phyloP scores from a whole-genome alignment of 2,888 invertebrate genomes.

The Oscheius sp. region DNA sequence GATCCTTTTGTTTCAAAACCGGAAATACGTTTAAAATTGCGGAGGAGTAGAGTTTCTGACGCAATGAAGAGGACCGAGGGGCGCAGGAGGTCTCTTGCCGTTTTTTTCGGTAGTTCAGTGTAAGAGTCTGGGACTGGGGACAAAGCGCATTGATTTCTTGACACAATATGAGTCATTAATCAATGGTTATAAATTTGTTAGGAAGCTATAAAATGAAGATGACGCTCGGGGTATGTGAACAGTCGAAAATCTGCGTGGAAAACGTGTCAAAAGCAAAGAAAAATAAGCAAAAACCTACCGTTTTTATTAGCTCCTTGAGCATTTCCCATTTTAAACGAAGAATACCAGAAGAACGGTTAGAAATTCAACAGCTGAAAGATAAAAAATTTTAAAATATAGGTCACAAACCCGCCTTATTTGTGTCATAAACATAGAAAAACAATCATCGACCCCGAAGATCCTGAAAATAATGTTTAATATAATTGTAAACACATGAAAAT shows the following conservation, averaged over 20 bases:
- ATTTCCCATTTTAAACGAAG: conserved; percentile 25
- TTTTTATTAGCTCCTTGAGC: conserved; percentile 29
- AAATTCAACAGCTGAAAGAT: background rate
- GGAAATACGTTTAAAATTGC: conserved; percentile 21
- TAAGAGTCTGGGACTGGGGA: conserved; percentile 4
- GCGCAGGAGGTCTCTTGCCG: conserved; percentile 18
- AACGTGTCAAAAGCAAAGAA: background rate
- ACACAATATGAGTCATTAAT: conserved; percentile 13
- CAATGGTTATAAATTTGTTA: background rate
- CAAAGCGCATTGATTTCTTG: conserved; percentile 20
- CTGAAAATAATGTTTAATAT: too few species aligned
- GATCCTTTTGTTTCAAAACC: conserved; percentile 4
- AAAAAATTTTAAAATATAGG: background rate
- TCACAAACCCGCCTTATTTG: background rate
- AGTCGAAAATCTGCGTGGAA: background rate
- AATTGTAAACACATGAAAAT: background rate
- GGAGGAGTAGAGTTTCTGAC: conserved; percentile 30
- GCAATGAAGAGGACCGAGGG: conserved; percentile 7
- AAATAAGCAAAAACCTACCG: conserved; percentile 8
- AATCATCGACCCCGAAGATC: too few species aligned
- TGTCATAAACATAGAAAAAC: background rate
- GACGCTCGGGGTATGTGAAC: too few species aligned
- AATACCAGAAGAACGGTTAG: background rate
- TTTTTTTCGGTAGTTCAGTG: conserved; percentile 30
- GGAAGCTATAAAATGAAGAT: too few species aligned